Conservation (phyloP, 2,797 vertebrate genomes). For the Aeoliscus strigatus region DNA sequence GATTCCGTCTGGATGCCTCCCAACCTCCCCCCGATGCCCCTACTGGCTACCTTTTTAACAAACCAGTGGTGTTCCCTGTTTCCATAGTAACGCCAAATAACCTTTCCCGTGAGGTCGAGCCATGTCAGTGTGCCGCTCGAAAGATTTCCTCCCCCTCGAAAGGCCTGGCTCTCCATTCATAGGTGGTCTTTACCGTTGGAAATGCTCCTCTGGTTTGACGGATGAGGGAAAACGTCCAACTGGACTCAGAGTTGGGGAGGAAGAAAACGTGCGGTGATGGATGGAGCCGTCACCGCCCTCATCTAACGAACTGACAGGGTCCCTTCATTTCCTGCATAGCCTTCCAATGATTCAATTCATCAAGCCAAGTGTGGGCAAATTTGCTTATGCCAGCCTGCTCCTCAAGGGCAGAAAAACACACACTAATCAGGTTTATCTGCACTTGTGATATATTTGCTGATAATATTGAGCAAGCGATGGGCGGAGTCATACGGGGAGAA, state of each 20-base stretch:
- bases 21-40: neutral
- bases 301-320: slow-evolving; percentile 65
- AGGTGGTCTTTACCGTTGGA: slow-evolving; percentile 51
- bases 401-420: slow-evolving; percentile 1
- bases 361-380: slow-evolving; percentile 22
- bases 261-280: slow-evolving; percentile 59
- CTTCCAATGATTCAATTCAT: slow-evolving; percentile 40
- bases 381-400: slow-evolving; percentile 20
- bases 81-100: slow-evolving; percentile 57
- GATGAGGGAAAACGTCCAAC: slow-evolving; percentile 58
- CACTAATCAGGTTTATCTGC: slow-evolving; percentile 21
- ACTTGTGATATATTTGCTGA: slow-evolving; percentile 5
- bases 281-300: slow-evolving; percentile 48
- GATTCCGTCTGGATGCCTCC: slow-evolving; percentile 35
- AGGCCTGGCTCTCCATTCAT: slow-evolving; percentile 33
- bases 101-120: slow-evolving; percentile 62
- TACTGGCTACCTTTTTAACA: slow-evolving; percentile 56
- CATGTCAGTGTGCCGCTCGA: slow-evolving; percentile 50
- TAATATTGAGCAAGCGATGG: slow-evolving; percentile 4
- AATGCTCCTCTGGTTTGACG: slow-evolving; percentile 44
- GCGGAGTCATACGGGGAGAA: no score
- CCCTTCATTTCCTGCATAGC: slow-evolving; percentile 33
- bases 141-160: slow-evolving; percentile 40
- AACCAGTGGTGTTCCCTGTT: slow-evolving; percentile 60
- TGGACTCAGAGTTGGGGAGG: slow-evolving; percentile 40